Conservation (phyloP, 2,113 vertebrate genomes). For the Malurus alboscapulatus region DNA sequence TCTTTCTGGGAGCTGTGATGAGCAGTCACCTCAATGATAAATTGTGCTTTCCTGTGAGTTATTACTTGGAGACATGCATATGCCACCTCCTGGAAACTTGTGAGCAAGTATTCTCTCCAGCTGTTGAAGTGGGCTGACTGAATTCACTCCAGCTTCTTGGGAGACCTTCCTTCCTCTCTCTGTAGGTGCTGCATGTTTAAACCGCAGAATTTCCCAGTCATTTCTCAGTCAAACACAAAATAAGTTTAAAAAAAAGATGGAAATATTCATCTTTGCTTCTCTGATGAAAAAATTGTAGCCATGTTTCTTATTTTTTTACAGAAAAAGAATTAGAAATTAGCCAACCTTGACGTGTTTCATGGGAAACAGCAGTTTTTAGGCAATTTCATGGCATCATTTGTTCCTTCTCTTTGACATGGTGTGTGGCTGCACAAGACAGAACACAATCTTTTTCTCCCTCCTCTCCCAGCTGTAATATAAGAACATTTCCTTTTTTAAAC, state of each 20-base stretch:
- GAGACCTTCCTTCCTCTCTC: neutral
- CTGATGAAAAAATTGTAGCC: neutral
- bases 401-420: neutral
- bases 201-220: neutral
- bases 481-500: neutral
- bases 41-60: neutral
- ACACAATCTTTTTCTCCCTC: neutral
- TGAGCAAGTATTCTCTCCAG: neutral
- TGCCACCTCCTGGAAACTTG: neutral
- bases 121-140: neutral
- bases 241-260: neutral
- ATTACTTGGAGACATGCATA: neutral
- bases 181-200: neutral
- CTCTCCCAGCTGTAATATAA: neutral
- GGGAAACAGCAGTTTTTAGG: neutral
- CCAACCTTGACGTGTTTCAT: neutral
- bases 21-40: neutral
- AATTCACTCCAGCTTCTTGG: neutral
- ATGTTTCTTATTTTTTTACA: neutral
- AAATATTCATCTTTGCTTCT: neutral
- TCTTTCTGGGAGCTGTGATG: neutral
- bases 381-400: neutral
- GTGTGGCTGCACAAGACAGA: neutral
- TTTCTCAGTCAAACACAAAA: neutral
- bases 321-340: neutral